Evolutionary conservation across 2,113 vertebrate genomes (phyloP).

Genomic region (Furnarius figulus): DNA sequence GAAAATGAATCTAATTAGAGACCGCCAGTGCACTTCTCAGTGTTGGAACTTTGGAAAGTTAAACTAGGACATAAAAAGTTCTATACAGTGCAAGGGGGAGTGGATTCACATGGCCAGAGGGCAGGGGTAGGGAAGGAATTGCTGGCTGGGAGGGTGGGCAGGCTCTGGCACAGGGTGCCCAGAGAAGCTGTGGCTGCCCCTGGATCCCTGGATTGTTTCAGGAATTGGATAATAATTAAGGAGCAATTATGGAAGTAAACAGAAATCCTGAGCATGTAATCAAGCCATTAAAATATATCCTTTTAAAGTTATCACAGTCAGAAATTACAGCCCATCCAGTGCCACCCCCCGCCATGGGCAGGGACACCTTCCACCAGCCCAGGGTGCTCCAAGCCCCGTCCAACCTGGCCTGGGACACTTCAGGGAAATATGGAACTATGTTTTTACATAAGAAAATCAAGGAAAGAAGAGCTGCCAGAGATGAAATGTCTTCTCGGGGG

Average conservation of each 20-base stretch:
- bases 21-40: background rate
- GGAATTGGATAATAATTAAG: constrained; percentile 68
- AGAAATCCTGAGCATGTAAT: background rate
- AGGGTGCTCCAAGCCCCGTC: background rate
- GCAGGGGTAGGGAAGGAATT: fast-evolving
- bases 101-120: background rate
- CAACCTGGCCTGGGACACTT: background rate
- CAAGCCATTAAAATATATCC: constrained; percentile 2
- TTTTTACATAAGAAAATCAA: background rate
- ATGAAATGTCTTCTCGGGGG: fast-evolving
- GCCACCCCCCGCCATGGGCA: background rate
- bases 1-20: background rate
- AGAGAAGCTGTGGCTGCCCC: background rate
- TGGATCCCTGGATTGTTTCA: constrained; percentile 35
- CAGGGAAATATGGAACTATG: fast-evolving
- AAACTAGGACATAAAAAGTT: background rate
- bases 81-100: background rate
- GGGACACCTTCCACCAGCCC: background rate
- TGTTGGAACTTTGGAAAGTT: background rate
- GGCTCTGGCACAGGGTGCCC: fast-evolving
- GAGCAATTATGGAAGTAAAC: constrained; percentile 58
- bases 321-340: background rate
- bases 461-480: background rate
- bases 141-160: background rate
- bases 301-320: background rate